Evolutionary conservation across 2,113 vertebrate genomes (phyloP).

Genomic region (Laticauda laticaudata): DNA sequence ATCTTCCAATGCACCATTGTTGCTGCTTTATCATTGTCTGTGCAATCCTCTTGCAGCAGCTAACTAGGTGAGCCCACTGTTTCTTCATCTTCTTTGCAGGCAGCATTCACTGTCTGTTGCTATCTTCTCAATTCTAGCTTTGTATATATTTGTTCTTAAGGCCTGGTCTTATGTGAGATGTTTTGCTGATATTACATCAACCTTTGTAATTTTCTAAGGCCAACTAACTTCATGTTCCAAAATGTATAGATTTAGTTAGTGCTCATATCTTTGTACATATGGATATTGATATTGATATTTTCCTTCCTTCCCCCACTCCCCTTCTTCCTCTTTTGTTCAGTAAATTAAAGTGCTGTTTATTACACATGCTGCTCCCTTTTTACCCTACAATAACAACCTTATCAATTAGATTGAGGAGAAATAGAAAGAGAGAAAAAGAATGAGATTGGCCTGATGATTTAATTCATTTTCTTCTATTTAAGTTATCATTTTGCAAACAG

Average conservation of each 20-base stretch:
- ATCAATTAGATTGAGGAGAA: neutral
- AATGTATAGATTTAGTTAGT: neutral
- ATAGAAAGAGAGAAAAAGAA: neutral
- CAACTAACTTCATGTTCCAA: neutral
- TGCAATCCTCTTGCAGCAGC: neutral
- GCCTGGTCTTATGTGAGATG: neutral
- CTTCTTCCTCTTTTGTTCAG: neutral
- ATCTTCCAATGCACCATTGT: neutral
- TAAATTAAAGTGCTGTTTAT: neutral
- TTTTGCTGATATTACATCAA: neutral
- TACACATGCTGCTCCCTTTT: neutral
- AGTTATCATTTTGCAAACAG: neutral
- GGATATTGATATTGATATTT: neutral
- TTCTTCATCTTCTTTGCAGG: neutral
- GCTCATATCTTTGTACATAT: neutral
- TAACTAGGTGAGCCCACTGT: neutral
- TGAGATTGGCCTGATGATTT: neutral
- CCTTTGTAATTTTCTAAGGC: neutral
- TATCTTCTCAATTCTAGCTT: neutral
- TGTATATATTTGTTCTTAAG: neutral
- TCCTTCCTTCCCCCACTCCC: neutral
- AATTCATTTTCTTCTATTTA: neutral
- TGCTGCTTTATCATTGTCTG: neutral
- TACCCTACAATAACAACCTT: neutral
- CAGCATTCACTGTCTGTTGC: too few relatives aligned